A percentile compares a stretch with the other conserved stretches of the same genome.
These are phyloP conservation scores for Malurus melanocephalus DNA, from an alignment of 2,113 vertebrate species.

Conservation along the genomic window DNA sequence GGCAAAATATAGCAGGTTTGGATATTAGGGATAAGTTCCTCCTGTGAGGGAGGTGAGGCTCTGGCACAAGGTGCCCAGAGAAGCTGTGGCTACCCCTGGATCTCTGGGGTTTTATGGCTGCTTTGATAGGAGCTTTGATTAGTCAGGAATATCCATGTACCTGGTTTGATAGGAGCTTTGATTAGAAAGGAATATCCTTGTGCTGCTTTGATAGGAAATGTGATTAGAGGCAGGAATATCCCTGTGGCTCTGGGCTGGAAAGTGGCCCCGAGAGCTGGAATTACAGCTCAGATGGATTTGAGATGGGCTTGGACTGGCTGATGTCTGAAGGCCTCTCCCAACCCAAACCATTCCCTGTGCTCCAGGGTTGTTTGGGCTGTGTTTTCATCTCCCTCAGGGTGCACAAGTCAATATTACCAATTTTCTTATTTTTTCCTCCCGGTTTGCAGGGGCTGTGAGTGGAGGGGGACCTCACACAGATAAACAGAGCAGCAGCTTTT, in stretches of 20 bases:
- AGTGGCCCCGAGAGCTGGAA: rapidly evolving
- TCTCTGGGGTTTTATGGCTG: neutral
- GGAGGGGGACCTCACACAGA: neutral
- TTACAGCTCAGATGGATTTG: neutral
- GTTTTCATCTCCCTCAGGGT: neutral
- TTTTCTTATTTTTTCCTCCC: neutral
- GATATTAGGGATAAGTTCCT: neutral
- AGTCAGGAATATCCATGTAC: neutral
- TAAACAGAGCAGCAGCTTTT: neutral
- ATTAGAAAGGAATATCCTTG: neutral
- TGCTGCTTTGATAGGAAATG: neutral
- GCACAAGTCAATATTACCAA: neutral
- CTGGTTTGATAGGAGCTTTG: neutral
- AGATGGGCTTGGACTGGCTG: neutral
- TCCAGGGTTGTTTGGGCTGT: neutral
- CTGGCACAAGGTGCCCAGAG: neutral
- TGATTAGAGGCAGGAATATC: neutral
- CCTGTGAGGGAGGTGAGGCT: rapidly evolving
- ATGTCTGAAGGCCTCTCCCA: neutral
- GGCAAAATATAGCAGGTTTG: neutral
- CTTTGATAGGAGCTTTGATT: neutral
- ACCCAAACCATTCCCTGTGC: neutral
- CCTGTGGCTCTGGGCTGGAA: neutral
- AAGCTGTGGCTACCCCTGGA: neutral
- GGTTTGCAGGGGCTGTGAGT: neutral